Evolutionary conservation across 1,140 invertebrate genomes (phyloP).

Genomic region (Plutomurus gul): DNA sequence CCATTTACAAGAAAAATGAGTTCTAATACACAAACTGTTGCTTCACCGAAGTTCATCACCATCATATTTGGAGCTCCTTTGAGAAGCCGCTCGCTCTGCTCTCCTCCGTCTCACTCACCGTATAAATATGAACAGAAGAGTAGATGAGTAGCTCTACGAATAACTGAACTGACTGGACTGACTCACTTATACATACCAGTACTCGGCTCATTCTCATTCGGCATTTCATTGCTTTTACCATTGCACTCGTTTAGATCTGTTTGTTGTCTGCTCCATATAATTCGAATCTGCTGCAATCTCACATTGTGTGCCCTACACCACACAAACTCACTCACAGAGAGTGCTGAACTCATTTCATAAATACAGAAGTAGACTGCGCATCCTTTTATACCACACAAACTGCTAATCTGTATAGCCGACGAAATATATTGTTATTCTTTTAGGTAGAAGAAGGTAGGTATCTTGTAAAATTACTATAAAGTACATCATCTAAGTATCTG

Average conservation of each 20-base stretch:
- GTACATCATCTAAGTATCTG: no score
- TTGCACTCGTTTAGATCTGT: not conserved
- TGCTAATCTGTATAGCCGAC: no score
- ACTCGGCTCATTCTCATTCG: not conserved
- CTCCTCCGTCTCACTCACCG: not conserved
- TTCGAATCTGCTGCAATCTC: not conserved
- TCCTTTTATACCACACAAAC: no score
- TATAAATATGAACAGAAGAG: no score
- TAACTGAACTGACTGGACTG: not conserved
- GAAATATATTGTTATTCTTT: no score
- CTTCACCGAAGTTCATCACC: slow-evolving; percentile 36
- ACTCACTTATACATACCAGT: not conserved
- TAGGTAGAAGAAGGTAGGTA: no score
- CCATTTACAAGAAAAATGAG: slow-evolving; percentile 47
- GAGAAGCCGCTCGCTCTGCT: not conserved
- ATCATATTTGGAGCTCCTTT: slow-evolving; percentile 43
- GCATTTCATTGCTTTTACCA: slow-evolving; percentile 4
- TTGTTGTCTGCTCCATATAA: slow-evolving; percentile 14
- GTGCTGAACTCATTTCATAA: no score
- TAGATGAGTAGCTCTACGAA: not conserved
- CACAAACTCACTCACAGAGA: no score
- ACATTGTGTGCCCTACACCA: not conserved
- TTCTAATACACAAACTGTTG: slow-evolving; percentile 45
- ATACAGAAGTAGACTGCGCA: no score
- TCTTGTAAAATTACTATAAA: no score